Percentiles rank a stretch among this genome's conserved stretches.
Evolutionary conservation across 2,888 invertebrate genomes (phyloP).

Genomic region (Drosophila bunnanda): DNA sequence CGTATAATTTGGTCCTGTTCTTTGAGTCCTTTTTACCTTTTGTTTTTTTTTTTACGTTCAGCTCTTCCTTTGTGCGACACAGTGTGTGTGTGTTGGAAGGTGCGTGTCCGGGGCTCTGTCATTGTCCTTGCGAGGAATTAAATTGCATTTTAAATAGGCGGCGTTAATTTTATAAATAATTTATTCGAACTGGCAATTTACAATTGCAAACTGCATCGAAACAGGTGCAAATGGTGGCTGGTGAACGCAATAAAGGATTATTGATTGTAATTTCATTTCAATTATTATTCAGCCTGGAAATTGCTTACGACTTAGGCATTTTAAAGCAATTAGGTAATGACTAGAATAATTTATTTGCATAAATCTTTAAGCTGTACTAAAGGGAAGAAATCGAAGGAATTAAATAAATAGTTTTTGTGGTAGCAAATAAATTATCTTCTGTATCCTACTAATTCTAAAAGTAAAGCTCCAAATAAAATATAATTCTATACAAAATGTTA

Average conservation of each 20-base stretch:
- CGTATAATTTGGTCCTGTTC: conserved; percentile 55
- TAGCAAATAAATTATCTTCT: neutral
- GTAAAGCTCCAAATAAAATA: neutral
- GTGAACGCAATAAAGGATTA: conserved; percentile 8
- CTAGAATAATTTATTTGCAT: neutral
- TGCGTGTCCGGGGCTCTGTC: conserved; percentile 40
- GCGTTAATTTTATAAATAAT: conserved; percentile 47
- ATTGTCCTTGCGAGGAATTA: conserved; percentile 49
- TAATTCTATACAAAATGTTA: neutral
- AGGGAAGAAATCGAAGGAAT: neutral
- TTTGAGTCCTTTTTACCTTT: conserved; percentile 32
- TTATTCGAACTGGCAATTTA: conserved; percentile 41
- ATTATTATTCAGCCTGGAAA: conserved; percentile 8
- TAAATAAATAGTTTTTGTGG: neutral
- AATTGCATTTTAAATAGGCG: conserved; percentile 50
- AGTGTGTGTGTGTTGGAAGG: neutral
- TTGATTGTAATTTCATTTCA: conserved; percentile 8
- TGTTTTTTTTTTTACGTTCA: neutral
- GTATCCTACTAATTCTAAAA: no score
- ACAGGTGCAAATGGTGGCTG: conserved; percentile 22
- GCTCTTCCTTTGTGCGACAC: conserved; percentile 2
- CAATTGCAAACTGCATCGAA: conserved; percentile 25
- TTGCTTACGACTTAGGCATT: neutral
- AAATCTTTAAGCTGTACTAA: neutral
- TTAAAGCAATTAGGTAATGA: conserved; percentile 8